Evolutionary conservation across 2,797 vertebrate species (phyloP).

Genomic region (Crenichthys baileyi): DNA sequence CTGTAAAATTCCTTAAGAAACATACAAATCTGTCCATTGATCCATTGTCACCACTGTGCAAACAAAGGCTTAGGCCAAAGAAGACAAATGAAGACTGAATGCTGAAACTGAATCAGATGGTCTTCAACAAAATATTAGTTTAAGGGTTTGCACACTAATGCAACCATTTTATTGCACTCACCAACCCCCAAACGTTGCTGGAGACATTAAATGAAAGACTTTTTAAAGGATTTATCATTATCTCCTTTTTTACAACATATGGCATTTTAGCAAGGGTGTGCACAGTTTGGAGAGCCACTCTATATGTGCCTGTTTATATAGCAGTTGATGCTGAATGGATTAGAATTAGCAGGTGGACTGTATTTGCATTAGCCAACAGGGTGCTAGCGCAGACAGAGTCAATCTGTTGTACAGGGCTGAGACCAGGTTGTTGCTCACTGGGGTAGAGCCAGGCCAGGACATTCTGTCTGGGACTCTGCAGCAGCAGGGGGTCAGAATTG

Average conservation of each 20-base stretch:
- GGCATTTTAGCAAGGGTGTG: not conserved
- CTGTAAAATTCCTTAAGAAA: too few species aligned
- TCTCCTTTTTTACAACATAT: not conserved
- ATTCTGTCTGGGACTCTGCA: slow-evolving; percentile 64
- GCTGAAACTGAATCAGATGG: not conserved
- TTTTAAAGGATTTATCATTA: not conserved
- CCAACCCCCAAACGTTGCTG: not conserved
- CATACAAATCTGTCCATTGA: not conserved
- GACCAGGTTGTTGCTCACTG: slow-evolving; percentile 70
- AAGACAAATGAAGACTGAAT: not conserved
- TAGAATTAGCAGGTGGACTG: slow-evolving; percentile 78
- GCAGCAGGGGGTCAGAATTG: slow-evolving; percentile 55
- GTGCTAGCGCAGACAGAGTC: slow-evolving; percentile 71
- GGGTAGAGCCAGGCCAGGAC: slow-evolving; percentile 74
- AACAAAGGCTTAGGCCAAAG: not conserved
- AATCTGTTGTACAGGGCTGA: slow-evolving; percentile 68
- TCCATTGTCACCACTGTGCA: not conserved
- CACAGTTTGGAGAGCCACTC: not conserved
- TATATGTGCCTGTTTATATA: slow-evolving; percentile 42
- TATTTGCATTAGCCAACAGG: slow-evolving; percentile 72
- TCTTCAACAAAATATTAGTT: not conserved
- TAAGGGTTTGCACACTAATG: not conserved
- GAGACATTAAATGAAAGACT: not conserved
- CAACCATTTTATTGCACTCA: not conserved
- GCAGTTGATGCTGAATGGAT: slow-evolving; percentile 57